Conservation (phyloP, 2,113 vertebrate genomes). For the Mastomys natalensis region DNA sequence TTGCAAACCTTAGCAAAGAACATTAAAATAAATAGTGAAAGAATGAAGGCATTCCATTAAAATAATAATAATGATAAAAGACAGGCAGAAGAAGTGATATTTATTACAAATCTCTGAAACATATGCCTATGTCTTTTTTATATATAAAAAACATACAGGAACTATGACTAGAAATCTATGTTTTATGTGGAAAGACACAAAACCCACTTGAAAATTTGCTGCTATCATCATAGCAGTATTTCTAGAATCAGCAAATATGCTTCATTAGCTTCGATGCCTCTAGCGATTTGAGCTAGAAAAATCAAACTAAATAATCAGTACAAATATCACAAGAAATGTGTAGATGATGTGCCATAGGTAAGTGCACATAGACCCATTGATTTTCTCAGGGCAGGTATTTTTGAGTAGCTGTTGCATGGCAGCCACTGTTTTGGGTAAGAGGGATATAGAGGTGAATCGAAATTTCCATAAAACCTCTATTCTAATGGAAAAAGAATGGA, state of each 20-base stretch:
- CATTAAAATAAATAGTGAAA: conserved; percentile 34
- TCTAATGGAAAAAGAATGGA: not conserved
- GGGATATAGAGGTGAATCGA: not conserved
- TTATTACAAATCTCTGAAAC: not conserved
- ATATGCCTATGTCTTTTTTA: not conserved
- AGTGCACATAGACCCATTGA: not conserved
- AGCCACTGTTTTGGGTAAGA: not conserved
- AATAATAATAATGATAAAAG: not conserved
- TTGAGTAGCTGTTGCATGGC: not conserved
- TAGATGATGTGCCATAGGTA: not conserved
- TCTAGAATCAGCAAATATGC: not conserved
- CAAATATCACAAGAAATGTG: not conserved
- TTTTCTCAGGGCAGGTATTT: not conserved
- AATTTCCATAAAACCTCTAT: not conserved
- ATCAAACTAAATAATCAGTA: not conserved
- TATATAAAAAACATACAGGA: not conserved
- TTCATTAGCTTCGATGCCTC: not conserved
- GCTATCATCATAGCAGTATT: not conserved
- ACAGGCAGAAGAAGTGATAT: not conserved
- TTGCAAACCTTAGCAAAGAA: not conserved
- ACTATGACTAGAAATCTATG: not conserved
- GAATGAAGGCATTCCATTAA: conserved; percentile 34
- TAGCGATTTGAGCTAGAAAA: not conserved
- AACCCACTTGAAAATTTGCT: not conserved
- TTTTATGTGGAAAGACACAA: not conserved